A percentile compares a stretch with the other conserved stretches of the same genome.
Evolutionary conservation across 2,113 vertebrate species (phyloP).

Genomic region (Salminus brasiliensis): DNA sequence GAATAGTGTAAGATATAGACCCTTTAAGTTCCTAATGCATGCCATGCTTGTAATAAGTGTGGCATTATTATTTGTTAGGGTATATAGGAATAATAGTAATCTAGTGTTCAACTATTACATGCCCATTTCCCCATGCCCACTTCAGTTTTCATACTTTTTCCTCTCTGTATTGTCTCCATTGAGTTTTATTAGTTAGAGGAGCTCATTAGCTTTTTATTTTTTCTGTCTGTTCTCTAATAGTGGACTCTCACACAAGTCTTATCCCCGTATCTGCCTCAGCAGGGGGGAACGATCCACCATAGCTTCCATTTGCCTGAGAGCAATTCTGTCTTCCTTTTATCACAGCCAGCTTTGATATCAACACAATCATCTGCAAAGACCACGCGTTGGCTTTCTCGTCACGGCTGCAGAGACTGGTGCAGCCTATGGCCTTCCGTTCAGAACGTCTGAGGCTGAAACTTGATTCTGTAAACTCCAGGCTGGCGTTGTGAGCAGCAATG

Average conservation of each 20-base stretch:
- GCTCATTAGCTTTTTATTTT: slow-evolving; percentile 6
- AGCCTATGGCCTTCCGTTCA: background rate
- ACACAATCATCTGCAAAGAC: slow-evolving; percentile 14
- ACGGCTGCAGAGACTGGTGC: background rate
- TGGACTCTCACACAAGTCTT: background rate
- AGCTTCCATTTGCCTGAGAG: slow-evolving; percentile 11
- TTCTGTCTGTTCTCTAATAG: background rate
- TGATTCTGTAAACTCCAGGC: background rate
- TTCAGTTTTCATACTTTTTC: background rate
- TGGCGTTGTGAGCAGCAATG: background rate
- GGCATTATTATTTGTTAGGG: too few species aligned
- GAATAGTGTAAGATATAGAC: too few species aligned
- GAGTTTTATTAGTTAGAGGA: background rate
- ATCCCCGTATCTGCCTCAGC: background rate
- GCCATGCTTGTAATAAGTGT: too few species aligned
- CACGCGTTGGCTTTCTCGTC: slow-evolving; percentile 4
- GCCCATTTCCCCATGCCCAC: too few species aligned
- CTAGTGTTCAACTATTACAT: too few species aligned
- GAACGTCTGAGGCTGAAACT: slow-evolving; percentile 6
- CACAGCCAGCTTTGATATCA: slow-evolving; percentile 14
- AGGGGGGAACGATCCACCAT: background rate
- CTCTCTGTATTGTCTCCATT: background rate
- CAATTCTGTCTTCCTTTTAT: background rate
- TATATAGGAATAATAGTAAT: too few species aligned
- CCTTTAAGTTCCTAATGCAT: too few species aligned